Evolutionary conservation across 1,140 invertebrate species (phyloP), one percentile per base, ranked within the genome.

Genomic region (Pseudomyrmex sp.): DNA sequence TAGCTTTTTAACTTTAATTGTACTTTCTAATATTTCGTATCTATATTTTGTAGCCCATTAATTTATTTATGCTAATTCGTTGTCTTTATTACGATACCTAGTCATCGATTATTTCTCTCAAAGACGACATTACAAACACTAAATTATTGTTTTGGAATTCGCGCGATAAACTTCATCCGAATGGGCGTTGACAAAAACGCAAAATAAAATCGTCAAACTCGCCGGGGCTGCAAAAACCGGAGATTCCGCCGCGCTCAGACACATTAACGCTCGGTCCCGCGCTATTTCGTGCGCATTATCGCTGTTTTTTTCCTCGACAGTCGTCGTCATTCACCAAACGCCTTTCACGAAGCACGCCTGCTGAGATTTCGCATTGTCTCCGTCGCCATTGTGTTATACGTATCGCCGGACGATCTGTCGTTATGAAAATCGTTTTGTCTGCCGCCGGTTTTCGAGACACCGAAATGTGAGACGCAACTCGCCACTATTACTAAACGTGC

Each of bases 61-160:
- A 75, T 75, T 75, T 75, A 50, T 74, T 74, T 74, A 74, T 13
- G 5, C 12, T 63, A 15, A 75, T 75, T 62, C 13, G 9, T n/a
- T 3, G 2, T 35, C 23, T 35, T 35, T 35, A 35, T 73, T 10
- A 26, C 44, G 13, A 73, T 50, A 20, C 23, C 35, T 61, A 18
- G 2, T 20, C n/a, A 44, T 62, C 12, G n/a, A n/a, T 35, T 0
- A 35, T 5, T 35, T 52, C 12, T 35, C 15, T 23, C n/a, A 18
- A 48, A 23, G 12, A 46, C 56, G 7, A 44, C 8, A 18, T 44
- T 23, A 18, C 44, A 3, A 20, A 26, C 10, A 20, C 7, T 46
- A 58, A 79, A 48, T 56, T 68, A 58, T 46, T 44, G 12, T 76
- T 15, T 18, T 54, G 44, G 13, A 76, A 66, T 75, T 74, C 44